These are phyloP conservation scores for Porphyrio hochstetteri DNA, from an alignment of 2,113 vertebrate genomes.

Conservation along the genomic window DNA sequence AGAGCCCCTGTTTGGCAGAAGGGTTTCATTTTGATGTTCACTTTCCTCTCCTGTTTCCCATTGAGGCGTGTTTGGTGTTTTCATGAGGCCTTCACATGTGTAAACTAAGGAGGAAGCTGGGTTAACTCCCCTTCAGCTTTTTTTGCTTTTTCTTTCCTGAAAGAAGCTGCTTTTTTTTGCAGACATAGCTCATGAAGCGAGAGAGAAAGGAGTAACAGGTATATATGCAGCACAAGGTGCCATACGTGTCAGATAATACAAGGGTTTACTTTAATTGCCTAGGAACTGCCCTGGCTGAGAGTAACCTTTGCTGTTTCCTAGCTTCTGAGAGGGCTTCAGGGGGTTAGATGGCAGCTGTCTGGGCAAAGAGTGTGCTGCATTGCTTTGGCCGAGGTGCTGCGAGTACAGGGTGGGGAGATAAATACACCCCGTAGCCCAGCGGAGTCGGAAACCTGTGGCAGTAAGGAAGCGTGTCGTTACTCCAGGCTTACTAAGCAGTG, in stretches of 20 bases:
- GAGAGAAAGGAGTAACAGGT: background rate
- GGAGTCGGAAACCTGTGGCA: background rate
- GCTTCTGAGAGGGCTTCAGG: background rate
- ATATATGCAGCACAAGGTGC: background rate
- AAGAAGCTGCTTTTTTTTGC: background rate
- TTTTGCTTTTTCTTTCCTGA: background rate
- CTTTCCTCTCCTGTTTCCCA: background rate
- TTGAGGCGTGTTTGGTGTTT: background rate
- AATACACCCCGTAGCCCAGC: background rate
- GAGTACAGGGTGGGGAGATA: background rate
- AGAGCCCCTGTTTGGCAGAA: background rate
- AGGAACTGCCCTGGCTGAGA: background rate
- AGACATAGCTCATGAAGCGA: background rate
- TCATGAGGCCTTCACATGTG: background rate
- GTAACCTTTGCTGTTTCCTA: background rate
- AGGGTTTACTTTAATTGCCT: background rate
- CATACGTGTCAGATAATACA: background rate
- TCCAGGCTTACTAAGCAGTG: background rate
- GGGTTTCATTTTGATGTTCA: background rate
- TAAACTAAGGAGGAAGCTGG: background rate
- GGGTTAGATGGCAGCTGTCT: background rate
- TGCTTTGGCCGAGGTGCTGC: background rate
- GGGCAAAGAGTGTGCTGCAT: background rate
- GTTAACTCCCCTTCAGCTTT: too few species aligned
- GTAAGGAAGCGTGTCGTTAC: background rate